Conservation (phyloP, 2,888 invertebrate species). For the Adineta ricciae region DNA sequence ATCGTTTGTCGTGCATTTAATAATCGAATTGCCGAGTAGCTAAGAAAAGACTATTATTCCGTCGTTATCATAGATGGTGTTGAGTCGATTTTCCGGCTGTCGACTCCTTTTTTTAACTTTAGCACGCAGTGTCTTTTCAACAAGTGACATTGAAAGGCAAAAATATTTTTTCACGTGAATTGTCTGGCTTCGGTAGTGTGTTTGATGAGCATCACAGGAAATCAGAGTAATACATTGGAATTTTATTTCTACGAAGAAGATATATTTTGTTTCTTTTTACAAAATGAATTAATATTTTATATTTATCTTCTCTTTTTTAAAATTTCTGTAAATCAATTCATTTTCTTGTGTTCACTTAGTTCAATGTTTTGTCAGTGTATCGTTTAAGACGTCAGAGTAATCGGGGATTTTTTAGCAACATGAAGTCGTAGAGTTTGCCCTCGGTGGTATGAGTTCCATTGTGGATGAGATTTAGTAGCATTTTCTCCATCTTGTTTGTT, state of each 20-base stretch:
- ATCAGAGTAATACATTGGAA: neutral
- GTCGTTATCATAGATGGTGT: too few species aligned
- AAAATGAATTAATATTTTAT: neutral
- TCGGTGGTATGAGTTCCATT: neutral
- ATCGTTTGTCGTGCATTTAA: too few species aligned
- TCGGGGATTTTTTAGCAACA: conserved; percentile 29
- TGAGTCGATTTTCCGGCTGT: too few species aligned
- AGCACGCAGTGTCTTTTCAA: too few species aligned
- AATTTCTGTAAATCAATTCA: neutral
- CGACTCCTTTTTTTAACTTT: too few species aligned
- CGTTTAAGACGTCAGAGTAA: neutral
- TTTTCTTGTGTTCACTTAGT: neutral
- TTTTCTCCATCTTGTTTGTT: neutral
- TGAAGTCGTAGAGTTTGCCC: conserved; percentile 3
- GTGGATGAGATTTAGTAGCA: neutral
- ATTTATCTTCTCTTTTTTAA: neutral
- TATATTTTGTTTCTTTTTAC: neutral
- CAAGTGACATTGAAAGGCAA: too few species aligned
- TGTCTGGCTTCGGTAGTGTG: too few species aligned
- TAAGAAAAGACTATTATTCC: too few species aligned
- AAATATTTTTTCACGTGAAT: too few species aligned
- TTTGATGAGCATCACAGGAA: too few species aligned
- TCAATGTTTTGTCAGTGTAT: neutral
- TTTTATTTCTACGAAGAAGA: neutral
- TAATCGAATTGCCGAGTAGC: too few species aligned